Conservation (phyloP, 1,140 invertebrate species). For the Theocolax elegans region DNA sequence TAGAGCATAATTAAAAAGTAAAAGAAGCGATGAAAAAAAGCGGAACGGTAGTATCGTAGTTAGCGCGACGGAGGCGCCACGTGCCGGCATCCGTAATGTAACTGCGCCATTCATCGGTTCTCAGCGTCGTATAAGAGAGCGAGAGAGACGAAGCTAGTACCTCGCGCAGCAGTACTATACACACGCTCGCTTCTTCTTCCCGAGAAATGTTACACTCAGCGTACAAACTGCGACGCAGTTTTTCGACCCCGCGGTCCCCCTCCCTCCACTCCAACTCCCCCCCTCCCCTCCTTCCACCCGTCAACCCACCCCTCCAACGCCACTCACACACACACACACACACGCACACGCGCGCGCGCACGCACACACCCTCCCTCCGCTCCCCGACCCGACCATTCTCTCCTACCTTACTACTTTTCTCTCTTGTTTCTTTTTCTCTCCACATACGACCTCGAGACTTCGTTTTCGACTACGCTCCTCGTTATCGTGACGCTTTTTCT, state of each 20-base stretch:
- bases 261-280: background rate
- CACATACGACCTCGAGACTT: background rate
- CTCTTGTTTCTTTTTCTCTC: background rate
- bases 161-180: background rate
- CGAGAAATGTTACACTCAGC: conserved; percentile 10
- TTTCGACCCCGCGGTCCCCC: conserved; percentile 33
- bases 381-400: background rate
- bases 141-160: background rate
- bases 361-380: no score
- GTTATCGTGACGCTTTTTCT: conserved; percentile 13
- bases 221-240: conserved; percentile 39
- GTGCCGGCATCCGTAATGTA: conserved; percentile 15
- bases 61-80: conserved; percentile 31
- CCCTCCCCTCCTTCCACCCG: background rate
- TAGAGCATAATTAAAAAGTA: no score
- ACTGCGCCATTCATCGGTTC: conserved; percentile 38
- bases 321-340: no score
- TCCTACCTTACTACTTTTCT: background rate
- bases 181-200: conserved; percentile 13
- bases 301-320: background rate
- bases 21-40: no score
- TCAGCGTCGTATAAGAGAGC: background rate
- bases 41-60: no score
- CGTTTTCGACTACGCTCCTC: background rate
- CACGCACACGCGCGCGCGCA: no score